These are phyloP conservation scores for Acrocera orbiculus DNA, from an alignment of 2,888 invertebrate species.

Conservation along the genomic window DNA sequence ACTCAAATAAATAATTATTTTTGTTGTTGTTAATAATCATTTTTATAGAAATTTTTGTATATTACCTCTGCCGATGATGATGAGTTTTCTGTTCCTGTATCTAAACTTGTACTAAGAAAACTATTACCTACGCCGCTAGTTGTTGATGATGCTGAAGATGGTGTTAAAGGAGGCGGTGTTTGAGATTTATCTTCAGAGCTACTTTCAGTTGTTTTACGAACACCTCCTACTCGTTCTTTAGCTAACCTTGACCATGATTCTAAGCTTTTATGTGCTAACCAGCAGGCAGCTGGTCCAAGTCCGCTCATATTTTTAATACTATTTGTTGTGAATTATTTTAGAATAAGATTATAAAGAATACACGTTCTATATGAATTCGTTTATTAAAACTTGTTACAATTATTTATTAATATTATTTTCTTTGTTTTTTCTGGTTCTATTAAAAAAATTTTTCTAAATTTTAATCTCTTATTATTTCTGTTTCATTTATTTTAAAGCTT, in stretches of 20 bases:
- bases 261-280: conserved; percentile 58
- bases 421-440: no score
- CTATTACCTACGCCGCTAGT: conserved; percentile 28
- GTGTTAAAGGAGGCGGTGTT: conserved; percentile 29
- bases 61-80: conserved; percentile 22
- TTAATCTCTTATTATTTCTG: no score
- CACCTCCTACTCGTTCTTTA: conserved; percentile 40
- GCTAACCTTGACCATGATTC: conserved; percentile 63
- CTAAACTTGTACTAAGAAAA: conserved; percentile 26
- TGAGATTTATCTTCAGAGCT: conserved; percentile 24
- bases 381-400: no score
- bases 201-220: conserved; percentile 28
- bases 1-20: neutral
- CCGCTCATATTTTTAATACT: conserved; percentile 48
- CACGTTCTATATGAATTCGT: no score
- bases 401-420: no score
- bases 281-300: conserved; percentile 54
- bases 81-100: conserved; percentile 24
- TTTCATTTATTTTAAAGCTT: no score
- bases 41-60: neutral
- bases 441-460: no score
- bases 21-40: no score
- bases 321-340: no score
- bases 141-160: conserved; percentile 28
- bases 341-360: no score